These are phyloP conservation scores for Chironomus tepperi DNA, from an alignment of 1,140 invertebrate species.

Conservation along the genomic window DNA sequence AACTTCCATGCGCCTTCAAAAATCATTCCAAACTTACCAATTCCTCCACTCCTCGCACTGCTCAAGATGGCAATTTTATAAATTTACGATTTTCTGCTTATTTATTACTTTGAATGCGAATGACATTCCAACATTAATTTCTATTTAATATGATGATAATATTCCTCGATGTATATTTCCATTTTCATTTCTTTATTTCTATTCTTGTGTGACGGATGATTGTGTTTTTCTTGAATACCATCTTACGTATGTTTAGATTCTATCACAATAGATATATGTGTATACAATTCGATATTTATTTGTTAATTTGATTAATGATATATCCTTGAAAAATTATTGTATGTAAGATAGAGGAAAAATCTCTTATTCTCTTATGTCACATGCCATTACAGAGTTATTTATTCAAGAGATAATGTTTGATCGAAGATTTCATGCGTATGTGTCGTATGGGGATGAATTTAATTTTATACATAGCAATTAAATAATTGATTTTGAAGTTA, in stretches of 20 bases:
- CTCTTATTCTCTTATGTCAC: neutral
- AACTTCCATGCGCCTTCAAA: too few species aligned
- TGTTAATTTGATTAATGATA: conserved; percentile 15
- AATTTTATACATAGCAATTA: too few species aligned
- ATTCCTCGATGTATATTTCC: neutral
- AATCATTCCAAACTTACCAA: too few species aligned
- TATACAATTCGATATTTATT: conserved; percentile 14
- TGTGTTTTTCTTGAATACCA: neutral
- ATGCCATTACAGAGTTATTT: neutral
- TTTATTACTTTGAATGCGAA: conserved; percentile 18
- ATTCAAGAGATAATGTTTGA: neutral
- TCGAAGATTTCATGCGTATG: too few species aligned
- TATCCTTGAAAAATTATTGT: neutral
- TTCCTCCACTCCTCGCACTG: too few species aligned
- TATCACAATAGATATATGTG: neutral
- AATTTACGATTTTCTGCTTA: neutral
- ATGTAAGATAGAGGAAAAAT: neutral
- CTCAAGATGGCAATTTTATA: too few species aligned
- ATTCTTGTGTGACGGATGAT: neutral
- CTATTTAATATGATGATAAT: conserved; percentile 18
- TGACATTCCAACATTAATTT: conserved; percentile 22
- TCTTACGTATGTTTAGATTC: neutral
- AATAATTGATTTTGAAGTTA: too few species aligned
- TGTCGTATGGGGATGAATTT: too few species aligned
- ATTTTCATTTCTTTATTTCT: neutral